phyloP scores from a whole-genome alignment of 2,113 vertebrate species.

The Grallaria varia region DNA sequence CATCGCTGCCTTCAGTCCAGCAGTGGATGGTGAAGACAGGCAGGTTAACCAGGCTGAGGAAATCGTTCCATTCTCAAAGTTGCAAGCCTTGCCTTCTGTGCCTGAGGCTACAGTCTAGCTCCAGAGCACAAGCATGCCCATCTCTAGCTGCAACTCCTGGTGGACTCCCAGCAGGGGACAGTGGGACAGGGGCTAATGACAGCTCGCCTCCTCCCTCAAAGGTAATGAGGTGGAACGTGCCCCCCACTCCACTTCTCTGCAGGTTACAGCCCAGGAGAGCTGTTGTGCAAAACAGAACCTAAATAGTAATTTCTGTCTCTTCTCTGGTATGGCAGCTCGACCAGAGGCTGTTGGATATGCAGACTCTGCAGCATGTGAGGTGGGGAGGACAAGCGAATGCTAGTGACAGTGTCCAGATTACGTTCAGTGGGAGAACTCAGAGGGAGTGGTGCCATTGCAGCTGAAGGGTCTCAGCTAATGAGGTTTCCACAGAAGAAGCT shows the following conservation, averaged over 20 bases:
- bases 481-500: slow-evolving; percentile 2
- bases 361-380: background rate
- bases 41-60: background rate
- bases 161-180: background rate
- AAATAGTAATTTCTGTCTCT: background rate
- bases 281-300: background rate
- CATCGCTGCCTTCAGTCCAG: background rate
- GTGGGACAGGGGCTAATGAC: background rate
- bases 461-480: slow-evolving; percentile 1
- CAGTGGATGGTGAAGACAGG: background rate
- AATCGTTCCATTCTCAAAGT: background rate
- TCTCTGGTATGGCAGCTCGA: background rate
- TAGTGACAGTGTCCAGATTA: background rate
- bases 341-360: background rate
- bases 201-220: background rate
- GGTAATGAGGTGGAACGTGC: background rate
- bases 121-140: background rate
- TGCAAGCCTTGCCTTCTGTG: background rate
- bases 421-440: background rate
- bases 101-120: background rate
- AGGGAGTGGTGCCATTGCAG: background rate
- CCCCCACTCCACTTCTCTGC: rapidly evolving
- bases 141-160: background rate
- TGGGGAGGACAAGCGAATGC: background rate
- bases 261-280: background rate